Evolutionary conservation across 2,113 vertebrate species (phyloP).

Genomic region (Myrmecophaga tridactyla): DNA sequence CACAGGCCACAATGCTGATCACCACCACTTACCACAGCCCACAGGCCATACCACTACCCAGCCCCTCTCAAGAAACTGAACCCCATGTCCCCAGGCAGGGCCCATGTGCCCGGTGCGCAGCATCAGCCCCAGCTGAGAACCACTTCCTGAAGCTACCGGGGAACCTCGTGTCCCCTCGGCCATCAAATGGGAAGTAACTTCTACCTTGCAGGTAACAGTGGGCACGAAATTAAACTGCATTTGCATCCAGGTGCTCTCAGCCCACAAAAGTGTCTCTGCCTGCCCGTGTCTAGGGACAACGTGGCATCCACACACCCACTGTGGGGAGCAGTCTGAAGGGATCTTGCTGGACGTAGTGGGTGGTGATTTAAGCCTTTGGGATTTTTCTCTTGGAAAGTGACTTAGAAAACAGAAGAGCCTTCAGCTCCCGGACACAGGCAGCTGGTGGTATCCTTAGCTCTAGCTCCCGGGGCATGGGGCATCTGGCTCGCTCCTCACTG

Average conservation of each 20-base stretch:
- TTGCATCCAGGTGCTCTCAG: accelerated
- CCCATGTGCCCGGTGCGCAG: not conserved
- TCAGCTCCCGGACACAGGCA: not conserved
- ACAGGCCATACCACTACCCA: not conserved
- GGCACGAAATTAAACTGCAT: not conserved
- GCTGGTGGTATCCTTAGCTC: accelerated
- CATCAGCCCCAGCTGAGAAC: not conserved
- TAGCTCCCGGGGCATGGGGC: accelerated
- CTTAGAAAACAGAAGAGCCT: not conserved
- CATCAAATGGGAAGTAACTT: not conserved
- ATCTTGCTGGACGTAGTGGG: not conserved
- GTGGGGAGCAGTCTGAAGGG: not conserved
- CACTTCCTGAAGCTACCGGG: accelerated
- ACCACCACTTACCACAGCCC: not conserved
- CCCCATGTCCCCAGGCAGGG: not conserved
- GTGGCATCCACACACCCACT: accelerated
- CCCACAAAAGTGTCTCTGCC: accelerated
- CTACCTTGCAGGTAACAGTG: not conserved
- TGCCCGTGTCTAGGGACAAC: accelerated
- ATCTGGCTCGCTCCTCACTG: accelerated
- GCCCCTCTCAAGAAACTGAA: not conserved
- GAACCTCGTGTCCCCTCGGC: too few relatives aligned
- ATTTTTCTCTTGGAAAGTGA: not conserved
- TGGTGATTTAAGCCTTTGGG: too few relatives aligned
- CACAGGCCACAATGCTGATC: too few relatives aligned